Base-by-base conservation (phyloP, 2,888 invertebrate genomes). In the Liopterus haemorrhoidalis region DNA sequence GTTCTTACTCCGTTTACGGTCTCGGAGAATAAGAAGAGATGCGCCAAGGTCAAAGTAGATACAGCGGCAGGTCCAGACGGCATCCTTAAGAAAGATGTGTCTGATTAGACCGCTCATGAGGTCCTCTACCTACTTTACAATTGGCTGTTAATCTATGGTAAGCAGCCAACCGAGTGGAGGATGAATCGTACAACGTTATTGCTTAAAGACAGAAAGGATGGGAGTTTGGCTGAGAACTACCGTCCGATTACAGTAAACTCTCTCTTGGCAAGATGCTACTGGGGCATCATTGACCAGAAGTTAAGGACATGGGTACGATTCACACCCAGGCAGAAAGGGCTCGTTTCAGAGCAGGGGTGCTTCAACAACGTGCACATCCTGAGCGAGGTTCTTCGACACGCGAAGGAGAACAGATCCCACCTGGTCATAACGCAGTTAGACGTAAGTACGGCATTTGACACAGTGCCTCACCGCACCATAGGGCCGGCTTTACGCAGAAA, bases 361-460 rank as follows among this genome's bases (percentile, higher is more conserved):
- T 48, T 49, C 1, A 50, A 54, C 8, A 54, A 51, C 19, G 31
- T 47, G 2, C 21, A 19, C 2, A 12, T 51, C 0, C 36, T 56
- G 2, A 46, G 49, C 4, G 8, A 46, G 0, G 9, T 50, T 0
- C 24, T 52, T 1, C n/a, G 24, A 20, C 36, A 20, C 2, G n/a
- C 20, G 11, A 36, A 36, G 3, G n/a, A 9, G 2, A 9, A 31
- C 2, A 0, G 18, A 45, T 54, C n/a, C n/a, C n/a, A 60, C 21
- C 53, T 63, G 11, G 61, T 62, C 32, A 38, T 64, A 9, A 61
- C 57, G 3, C 57, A 60, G 18, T 52, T 66, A 3, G 65, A 66
- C 46, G 60, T 65, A 19, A 56, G 63, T 8, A 66, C 64, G 51
- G 66, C 64, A 1, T 66, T 61, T 46, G 65, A 65, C 41, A 57